Percentiles rank a stretch among this genome's conserved stretches.
Conservation (phyloP, 2,888 invertebrate genomes). For the Platerodrilus igneus region DNA sequence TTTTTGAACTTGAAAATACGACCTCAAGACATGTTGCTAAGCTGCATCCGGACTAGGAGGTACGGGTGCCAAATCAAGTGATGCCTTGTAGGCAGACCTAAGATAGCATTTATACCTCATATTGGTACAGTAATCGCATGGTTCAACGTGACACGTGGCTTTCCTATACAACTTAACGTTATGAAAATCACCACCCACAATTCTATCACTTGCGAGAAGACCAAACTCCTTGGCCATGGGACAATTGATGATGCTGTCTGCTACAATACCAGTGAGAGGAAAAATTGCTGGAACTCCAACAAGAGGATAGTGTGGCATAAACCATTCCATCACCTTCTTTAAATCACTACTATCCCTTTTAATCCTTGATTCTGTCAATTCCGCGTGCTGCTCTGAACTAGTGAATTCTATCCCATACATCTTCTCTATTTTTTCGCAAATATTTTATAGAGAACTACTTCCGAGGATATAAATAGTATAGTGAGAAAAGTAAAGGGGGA, state of each 20-base stretch:
- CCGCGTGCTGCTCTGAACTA: slow-evolving; percentile 2
- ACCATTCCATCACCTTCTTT: slow-evolving; percentile 9
- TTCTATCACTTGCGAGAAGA: slow-evolving; percentile 6
- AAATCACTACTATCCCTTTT: slow-evolving; percentile 7
- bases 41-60: too few species aligned
- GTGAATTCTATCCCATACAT: too few species aligned
- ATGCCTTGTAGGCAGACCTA: too few species aligned
- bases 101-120: too few species aligned
- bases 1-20: too few species aligned
- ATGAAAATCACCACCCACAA: slow-evolving; percentile 5
- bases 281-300: slow-evolving; percentile 4
- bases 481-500: too few species aligned
- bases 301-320: slow-evolving; percentile 5
- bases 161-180: slow-evolving; percentile 2
- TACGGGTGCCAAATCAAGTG: too few species aligned
- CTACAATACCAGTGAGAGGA: slow-evolving; percentile 8
- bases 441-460: too few species aligned
- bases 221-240: slow-evolving; percentile 6
- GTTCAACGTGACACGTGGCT: slow-evolving; percentile 5
- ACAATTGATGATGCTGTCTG: slow-evolving; percentile 7
- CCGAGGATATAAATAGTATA: too few species aligned
- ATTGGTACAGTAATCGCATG: slow-evolving; percentile 5
- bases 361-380: slow-evolving; percentile 2
- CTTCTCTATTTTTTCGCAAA: too few species aligned
- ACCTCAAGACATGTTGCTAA: too few species aligned